Conservation (phyloP, 1,140 invertebrate species). For the Bilobella aurantiaca region DNA sequence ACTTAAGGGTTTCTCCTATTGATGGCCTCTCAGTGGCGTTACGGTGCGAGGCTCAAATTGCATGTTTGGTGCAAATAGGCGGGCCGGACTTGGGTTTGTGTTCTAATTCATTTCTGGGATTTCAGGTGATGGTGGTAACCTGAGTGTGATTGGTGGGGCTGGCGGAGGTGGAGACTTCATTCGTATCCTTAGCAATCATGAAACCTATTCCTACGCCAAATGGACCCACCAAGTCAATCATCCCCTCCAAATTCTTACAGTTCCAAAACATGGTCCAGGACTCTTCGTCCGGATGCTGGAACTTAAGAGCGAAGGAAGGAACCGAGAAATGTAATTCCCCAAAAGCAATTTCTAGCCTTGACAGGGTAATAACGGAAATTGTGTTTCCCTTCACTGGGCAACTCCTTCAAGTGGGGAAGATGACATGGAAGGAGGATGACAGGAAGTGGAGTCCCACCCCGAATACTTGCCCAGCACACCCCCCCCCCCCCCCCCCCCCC, state of each 20-base stretch:
- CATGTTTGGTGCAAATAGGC: not conserved
- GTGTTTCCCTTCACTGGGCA: not conserved
- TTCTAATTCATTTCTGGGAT: no score
- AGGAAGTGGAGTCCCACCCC: not conserved
- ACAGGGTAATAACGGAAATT: conserved; percentile 9
- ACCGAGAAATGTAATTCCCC: not conserved
- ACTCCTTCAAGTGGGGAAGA: not conserved
- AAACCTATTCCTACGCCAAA: no score
- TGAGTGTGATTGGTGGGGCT: no score
- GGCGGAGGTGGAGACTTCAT: no score
- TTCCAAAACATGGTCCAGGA: not conserved
- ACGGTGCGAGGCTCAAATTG: no score
- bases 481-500: no score
- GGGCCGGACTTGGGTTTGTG: not conserved
- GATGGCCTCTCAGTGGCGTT: no score
- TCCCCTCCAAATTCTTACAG: not conserved
- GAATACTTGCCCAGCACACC: no score
- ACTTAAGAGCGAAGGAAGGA: not conserved
- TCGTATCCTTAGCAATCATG: not conserved
- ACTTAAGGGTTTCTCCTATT: no score
- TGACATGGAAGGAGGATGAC: not conserved
- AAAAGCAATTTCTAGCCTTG: conserved; percentile 4
- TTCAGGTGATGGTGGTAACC: no score
- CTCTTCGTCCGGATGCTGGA: no score
- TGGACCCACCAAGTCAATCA: conserved; percentile 4